Evolutionary conservation across 2,113 vertebrate species (phyloP).

Genomic region (Python bivittatus): DNA sequence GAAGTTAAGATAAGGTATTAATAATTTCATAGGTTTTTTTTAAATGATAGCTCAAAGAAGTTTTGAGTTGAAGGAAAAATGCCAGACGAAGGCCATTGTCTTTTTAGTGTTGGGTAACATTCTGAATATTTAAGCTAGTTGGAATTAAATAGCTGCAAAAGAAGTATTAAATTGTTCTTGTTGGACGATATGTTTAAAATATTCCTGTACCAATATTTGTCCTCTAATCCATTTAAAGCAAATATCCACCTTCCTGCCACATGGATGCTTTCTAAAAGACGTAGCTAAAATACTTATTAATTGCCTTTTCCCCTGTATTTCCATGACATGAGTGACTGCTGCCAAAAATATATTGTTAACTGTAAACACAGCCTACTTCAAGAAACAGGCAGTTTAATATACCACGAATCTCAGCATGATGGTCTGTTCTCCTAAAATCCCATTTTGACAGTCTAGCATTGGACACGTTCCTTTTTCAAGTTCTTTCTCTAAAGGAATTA

Average conservation of each 20-base stretch:
- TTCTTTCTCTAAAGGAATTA: constrained; percentile 33
- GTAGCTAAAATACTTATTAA: background rate
- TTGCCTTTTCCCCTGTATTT: background rate
- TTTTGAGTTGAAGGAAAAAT: no score
- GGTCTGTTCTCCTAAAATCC: constrained; percentile 19
- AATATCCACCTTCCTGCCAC: background rate
- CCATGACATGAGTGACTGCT: background rate
- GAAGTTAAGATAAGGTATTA: no score
- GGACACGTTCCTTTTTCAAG: constrained; percentile 18
- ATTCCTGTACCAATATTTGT: background rate
- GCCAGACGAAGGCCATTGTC: no score
- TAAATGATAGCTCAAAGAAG: no score
- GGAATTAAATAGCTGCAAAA: no score
- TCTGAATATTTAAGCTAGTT: no score
- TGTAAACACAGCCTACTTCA: constrained; percentile 14
- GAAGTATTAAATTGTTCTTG: no score
- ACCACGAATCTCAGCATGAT: background rate
- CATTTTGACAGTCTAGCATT: background rate
- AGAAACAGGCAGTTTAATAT: constrained; percentile 9
- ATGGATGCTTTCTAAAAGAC: constrained; percentile 1
- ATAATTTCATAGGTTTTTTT: no score
- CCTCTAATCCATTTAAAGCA: background rate
- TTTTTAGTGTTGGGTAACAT: no score
- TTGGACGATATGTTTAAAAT: background rate
- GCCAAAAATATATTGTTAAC: constrained; percentile 2